Conservation (phyloP, 2,797 vertebrate genomes). For the Danio tinwini region DNA sequence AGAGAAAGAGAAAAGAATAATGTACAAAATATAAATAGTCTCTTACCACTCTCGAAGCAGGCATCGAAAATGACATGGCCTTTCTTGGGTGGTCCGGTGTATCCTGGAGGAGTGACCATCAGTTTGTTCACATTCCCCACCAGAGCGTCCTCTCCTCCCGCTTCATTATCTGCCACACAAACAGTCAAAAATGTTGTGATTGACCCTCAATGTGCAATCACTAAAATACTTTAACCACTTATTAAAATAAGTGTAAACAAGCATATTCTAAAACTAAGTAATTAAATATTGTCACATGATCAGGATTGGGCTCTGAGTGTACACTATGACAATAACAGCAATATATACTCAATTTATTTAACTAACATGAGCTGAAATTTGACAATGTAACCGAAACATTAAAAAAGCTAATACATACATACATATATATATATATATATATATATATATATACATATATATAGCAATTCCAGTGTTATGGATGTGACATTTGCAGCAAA, state of each 20-base stretch:
- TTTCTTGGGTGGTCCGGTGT: constrained; percentile 84
- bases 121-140: constrained; percentile 94
- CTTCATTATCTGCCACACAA: constrained; percentile 79
- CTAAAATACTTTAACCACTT: not conserved
- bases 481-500: too few species aligned
- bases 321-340: not conserved
- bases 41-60: constrained; percentile 98
- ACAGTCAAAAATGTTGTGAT: not conserved
- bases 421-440: too few species aligned
- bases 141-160: constrained; percentile 86
- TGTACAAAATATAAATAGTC: not conserved
- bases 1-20: not conserved
- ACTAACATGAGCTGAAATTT: not conserved
- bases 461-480: too few species aligned
- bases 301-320: not conserved
- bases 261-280: not conserved
- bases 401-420: too few species aligned
- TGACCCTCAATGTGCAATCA: not conserved
- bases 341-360: not conserved
- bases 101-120: constrained; percentile 83
- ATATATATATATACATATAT: too few species aligned
- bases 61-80: constrained; percentile 96
- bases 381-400: not conserved
- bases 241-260: not conserved
- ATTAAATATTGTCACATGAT: not conserved